Evolutionary conservation across 2,888 invertebrate species (phyloP).

Genomic region (Epinotia nisella): DNA sequence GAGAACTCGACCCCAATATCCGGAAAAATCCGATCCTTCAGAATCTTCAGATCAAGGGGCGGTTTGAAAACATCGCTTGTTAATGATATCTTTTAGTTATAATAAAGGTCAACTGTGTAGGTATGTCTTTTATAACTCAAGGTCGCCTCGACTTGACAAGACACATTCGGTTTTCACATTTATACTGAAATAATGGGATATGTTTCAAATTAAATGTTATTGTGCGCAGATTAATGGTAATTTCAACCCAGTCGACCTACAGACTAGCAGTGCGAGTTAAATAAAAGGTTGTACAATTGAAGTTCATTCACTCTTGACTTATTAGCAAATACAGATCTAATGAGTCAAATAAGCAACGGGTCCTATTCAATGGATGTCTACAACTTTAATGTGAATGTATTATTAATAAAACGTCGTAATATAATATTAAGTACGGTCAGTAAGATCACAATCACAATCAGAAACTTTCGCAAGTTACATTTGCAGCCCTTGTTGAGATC

Average conservation of each 20-base stretch:
- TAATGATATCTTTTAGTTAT: conserved; percentile 30
- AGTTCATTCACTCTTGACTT: conserved; percentile 30
- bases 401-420: no score
- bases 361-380: not conserved
- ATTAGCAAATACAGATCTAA: conserved; percentile 19
- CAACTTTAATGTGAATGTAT: not conserved
- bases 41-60: conserved; percentile 33
- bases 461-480: not conserved
- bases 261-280: conserved; percentile 10
- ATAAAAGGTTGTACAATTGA: conserved; percentile 25
- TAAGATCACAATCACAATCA: not conserved
- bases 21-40: conserved; percentile 39
- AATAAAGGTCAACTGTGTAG: conserved; percentile 16
- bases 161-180: not conserved
- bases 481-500: not conserved
- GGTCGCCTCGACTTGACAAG: not conserved
- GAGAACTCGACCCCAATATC: conserved; percentile 55
- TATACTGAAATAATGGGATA: conserved; percentile 17
- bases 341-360: conserved; percentile 2
- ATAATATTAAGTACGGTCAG: no score
- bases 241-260: conserved; percentile 30
- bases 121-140: not conserved
- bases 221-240: conserved; percentile 14
- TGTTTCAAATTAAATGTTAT: conserved; percentile 14
- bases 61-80: conserved; percentile 42